Conservation (phyloP, 2,113 vertebrate genomes). For the Trochalopteron elliotii region DNA sequence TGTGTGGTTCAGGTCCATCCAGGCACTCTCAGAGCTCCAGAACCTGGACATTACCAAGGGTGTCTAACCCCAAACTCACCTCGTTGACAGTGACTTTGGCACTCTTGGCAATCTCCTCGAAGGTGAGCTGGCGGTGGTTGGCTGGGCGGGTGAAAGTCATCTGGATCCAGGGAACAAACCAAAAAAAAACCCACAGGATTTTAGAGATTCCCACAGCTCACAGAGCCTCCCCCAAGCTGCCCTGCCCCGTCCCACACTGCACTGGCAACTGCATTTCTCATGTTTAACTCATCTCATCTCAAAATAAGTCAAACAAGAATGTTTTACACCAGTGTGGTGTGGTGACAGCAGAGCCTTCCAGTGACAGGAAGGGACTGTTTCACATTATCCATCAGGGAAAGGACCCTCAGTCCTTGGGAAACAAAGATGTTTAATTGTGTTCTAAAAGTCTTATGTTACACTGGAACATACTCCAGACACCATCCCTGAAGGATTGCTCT, state of each 20-base stretch:
- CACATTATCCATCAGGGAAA: not conserved
- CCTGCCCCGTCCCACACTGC: not conserved
- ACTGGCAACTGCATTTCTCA: not conserved
- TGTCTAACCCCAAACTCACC: conserved; percentile 65
- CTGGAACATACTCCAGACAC: not conserved
- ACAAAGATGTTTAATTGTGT: not conserved
- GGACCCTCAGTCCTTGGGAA: not conserved
- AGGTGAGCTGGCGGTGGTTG: conserved; percentile 94
- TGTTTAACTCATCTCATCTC: not conserved
- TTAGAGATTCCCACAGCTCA: not conserved
- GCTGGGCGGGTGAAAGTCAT: conserved; percentile 99
- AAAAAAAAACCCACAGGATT: not conserved
- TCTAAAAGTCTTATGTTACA: not conserved
- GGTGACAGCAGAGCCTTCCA: not conserved
- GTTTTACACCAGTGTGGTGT: not conserved
- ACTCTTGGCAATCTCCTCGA: conserved; percentile 92
- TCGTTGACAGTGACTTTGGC: conserved; percentile 91
- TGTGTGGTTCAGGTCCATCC: not conserved
- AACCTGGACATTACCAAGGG: fast-evolving
- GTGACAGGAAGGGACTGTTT: not conserved
- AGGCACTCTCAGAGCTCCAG: not conserved
- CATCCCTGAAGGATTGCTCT: not conserved
- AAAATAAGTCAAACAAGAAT: not conserved
- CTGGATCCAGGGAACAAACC: conserved; percentile 65
- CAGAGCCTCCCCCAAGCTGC: not conserved